phyloP scores from a whole-genome alignment of 1,140 invertebrate genomes.

The Sinonovacula constricta region DNA sequence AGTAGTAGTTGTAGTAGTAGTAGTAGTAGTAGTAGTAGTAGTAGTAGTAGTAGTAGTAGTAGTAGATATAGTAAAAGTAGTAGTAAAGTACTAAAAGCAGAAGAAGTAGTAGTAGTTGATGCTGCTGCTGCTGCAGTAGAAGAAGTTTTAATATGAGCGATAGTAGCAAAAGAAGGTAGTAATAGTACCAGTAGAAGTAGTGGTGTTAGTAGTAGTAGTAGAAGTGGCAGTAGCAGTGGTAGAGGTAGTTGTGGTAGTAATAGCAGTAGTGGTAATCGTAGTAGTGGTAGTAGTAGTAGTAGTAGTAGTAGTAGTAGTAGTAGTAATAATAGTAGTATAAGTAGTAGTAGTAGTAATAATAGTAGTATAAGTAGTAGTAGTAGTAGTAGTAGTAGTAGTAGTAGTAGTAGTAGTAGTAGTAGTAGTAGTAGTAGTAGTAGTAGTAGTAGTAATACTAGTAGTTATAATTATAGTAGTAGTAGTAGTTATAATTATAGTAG shows the following conservation, averaged over 20 bases:
- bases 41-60: constrained; percentile 1
- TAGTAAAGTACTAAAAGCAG: constrained; percentile 1
- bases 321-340: too few species aligned
- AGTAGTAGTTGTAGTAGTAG: constrained; percentile 1
- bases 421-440: not conserved
- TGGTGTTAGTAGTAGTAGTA: too few species aligned
- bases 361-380: too few species aligned
- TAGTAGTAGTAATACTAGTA: too few species aligned
- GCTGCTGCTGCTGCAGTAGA: not conserved
- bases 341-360: too few species aligned
- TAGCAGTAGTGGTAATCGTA: too few species aligned
- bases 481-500: too few species aligned
- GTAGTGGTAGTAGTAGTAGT: too few species aligned
- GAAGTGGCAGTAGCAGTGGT: too few species aligned
- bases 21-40: constrained; percentile 4
- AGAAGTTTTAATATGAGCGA: not conserved
- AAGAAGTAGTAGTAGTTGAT: not conserved
- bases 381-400: constrained; percentile 9
- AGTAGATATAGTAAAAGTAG: not conserved
- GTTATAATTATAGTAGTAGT: constrained; percentile 4
- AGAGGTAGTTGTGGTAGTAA: too few species aligned
- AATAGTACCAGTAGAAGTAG: not conserved
- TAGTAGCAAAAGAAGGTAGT: not conserved
- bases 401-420: constrained; percentile 32
- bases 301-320: constrained; percentile 13